Conservation (phyloP, 2,888 invertebrate genomes). For the Erebia ligea region DNA sequence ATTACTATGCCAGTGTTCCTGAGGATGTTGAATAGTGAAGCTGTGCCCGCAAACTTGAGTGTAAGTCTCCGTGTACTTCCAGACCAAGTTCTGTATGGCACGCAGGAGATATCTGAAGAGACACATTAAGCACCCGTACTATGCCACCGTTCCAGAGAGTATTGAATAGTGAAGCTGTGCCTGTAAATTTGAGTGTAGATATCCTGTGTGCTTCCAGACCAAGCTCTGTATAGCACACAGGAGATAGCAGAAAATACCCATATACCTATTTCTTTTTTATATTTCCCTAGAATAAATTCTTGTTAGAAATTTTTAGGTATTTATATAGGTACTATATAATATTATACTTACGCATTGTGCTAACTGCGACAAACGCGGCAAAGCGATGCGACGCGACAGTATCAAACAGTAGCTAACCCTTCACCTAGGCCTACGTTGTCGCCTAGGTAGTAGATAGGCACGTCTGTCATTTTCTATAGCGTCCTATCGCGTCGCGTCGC, state of each 20-base stretch:
- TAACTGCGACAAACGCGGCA: no score
- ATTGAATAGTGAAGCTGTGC: conserved; percentile 45
- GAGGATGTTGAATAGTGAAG: conserved; percentile 21
- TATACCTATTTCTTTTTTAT: not conserved
- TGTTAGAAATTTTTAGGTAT: no score
- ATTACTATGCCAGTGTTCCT: not conserved
- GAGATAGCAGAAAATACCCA: conserved; percentile 32
- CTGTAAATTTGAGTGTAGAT: conserved; percentile 51
- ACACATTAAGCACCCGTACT: not conserved
- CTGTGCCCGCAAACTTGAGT: conserved; percentile 54
- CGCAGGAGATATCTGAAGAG: conserved; percentile 37
- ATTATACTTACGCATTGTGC: no score
- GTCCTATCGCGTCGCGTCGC: no score
- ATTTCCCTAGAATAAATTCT: no score
- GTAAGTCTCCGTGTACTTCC: conserved; percentile 49
- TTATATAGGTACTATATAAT: no score
- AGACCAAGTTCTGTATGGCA: conserved; percentile 48
- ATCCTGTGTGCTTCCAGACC: conserved; percentile 49
- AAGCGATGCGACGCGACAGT: no score
- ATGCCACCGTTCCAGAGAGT: not conserved
- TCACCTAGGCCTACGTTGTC: no score
- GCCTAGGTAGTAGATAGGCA: no score
- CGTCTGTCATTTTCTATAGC: no score
- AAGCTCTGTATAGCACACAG: conserved; percentile 46
- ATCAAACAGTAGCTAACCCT: no score